phyloP scores from a whole-genome alignment of 2,888 invertebrate genomes.

The Catocala fraxini region DNA sequence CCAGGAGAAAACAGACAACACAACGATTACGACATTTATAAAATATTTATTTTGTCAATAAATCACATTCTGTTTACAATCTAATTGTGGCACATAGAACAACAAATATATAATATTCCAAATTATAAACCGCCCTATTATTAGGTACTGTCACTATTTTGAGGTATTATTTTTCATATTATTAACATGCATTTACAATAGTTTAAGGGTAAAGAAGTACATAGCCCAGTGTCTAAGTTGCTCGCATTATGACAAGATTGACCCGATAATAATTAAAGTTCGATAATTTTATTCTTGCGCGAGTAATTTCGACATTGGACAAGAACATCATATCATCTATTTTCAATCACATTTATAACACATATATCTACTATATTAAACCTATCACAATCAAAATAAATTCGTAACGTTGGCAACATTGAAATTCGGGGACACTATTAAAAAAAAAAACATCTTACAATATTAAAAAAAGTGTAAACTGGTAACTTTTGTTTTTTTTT shows the following conservation, averaged over 20 bases:
- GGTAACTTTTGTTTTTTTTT: constrained; percentile 41
- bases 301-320: constrained; percentile 11
- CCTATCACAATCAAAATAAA: constrained; percentile 58
- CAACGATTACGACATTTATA: constrained; percentile 75
- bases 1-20: constrained; percentile 7
- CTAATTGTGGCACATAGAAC: constrained; percentile 83
- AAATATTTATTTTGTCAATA: constrained; percentile 84
- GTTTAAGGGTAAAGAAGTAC: constrained; percentile 22
- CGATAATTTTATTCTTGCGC: neutral
- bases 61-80: constrained; percentile 81
- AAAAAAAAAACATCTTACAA: constrained; percentile 10
- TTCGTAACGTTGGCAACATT: constrained; percentile 58
- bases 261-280: neutral
- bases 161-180: constrained; percentile 69
- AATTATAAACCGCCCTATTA: constrained; percentile 51
- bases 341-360: constrained; percentile 66
- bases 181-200: constrained; percentile 39
- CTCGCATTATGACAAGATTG: constrained; percentile 5
- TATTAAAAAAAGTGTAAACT: constrained; percentile 15
- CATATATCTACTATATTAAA: constrained; percentile 49
- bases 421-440: constrained; percentile 41
- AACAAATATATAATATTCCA: constrained; percentile 77
- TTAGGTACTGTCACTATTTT: constrained; percentile 61
- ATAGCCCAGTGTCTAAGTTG: constrained; percentile 13
- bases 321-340: constrained; percentile 19